Conservation (phyloP, 2,888 invertebrate genomes). For the Elmis aenea region DNA sequence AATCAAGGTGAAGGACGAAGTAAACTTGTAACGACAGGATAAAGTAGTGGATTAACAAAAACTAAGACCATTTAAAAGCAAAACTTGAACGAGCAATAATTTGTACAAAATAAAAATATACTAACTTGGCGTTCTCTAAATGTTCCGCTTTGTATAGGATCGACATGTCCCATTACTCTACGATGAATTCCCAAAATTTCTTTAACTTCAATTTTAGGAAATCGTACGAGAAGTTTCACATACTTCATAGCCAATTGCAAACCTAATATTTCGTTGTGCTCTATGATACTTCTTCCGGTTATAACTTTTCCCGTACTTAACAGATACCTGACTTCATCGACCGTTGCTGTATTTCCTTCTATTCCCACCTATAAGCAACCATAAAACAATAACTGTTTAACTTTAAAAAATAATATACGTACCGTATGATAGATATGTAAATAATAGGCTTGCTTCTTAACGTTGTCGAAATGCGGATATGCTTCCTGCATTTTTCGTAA, state of each 20-base stretch:
- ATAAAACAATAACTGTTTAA: neutral
- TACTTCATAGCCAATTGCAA: constrained; percentile 93
- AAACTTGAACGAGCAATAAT: too few species aligned
- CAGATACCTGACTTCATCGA: constrained; percentile 85
- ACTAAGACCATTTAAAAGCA: too few species aligned
- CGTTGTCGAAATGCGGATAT: constrained; percentile 74
- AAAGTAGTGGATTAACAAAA: too few species aligned
- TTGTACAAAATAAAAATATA: neutral
- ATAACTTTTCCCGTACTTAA: constrained; percentile 86
- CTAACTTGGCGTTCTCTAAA: constrained; percentile 72
- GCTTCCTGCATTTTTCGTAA: constrained; percentile 72
- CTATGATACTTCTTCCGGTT: constrained; percentile 86
- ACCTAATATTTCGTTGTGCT: constrained; percentile 95
- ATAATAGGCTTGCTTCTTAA: constrained; percentile 93
- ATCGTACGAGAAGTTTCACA: constrained; percentile 72
- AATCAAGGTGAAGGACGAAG: too few species aligned
- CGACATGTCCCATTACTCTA: constrained; percentile 89
- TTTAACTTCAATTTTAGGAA: constrained; percentile 72
- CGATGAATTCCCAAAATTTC: constrained; percentile 91
- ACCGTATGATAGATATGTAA: constrained; percentile 93
- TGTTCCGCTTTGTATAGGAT: constrained; percentile 85
- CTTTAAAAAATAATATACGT: constrained; percentile 13
- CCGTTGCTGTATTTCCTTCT: constrained; percentile 95
- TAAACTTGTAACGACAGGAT: too few species aligned
- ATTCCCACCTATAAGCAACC: constrained; percentile 63